Evolutionary conservation across 2,113 vertebrate genomes (phyloP).

Genomic region (Myodes glareolus): DNA sequence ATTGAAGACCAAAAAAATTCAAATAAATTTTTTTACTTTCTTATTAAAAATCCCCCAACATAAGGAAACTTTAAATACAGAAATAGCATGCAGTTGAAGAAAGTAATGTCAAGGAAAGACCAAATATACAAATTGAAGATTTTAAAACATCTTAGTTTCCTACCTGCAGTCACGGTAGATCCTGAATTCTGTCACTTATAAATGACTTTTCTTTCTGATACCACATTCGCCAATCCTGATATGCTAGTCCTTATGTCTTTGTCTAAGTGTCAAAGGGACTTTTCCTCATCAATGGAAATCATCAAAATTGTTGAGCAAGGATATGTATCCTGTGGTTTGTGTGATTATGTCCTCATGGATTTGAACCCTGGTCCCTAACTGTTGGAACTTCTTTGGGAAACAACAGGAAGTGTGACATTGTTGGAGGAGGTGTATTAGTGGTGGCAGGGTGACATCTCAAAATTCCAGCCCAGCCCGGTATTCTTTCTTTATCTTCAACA

Average conservation of each 20-base stretch:
- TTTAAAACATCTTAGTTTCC: not conserved
- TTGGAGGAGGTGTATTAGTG: not conserved
- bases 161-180: not conserved
- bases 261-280: not conserved
- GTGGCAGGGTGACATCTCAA: not conserved
- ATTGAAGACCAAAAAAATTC: not conserved
- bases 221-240: not conserved
- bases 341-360: too few species aligned
- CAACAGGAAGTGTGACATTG: not conserved
- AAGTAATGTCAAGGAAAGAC: not conserved
- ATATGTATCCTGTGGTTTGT: not conserved
- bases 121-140: not conserved
- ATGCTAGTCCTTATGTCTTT: not conserved
- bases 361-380: too few species aligned
- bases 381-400: not conserved
- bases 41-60: not conserved
- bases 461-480: not conserved
- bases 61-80: not conserved
- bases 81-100: not conserved
- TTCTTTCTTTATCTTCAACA: not conserved
- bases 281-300: not conserved
- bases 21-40: not conserved
- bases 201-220: not conserved
- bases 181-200: not conserved
- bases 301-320: not conserved